Evolutionary conservation across 2,888 invertebrate genomes (phyloP).

Genomic region (Drosophila austrosaltans): DNA sequence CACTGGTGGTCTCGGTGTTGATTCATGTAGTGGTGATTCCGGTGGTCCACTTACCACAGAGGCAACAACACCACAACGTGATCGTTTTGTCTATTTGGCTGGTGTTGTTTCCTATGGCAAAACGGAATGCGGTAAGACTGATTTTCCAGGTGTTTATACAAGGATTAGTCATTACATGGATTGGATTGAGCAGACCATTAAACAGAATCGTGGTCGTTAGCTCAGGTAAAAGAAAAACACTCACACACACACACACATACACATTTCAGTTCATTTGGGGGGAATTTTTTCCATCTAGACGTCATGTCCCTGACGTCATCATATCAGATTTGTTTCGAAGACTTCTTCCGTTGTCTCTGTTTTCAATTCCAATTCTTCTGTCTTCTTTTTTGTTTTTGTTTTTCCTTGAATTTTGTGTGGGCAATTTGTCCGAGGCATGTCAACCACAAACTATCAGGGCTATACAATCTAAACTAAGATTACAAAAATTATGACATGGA

Average conservation of each 20-base stretch:
- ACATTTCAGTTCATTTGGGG: not conserved
- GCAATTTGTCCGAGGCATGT: conserved; percentile 8
- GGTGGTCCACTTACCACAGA: conserved; percentile 85
- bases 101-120: conserved; percentile 60
- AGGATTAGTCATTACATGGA: conserved; percentile 54
- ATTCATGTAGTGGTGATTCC: conserved; percentile 86
- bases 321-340: not conserved
- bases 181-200: conserved; percentile 57
- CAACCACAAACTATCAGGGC: conserved; percentile 8
- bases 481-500: conserved; percentile 6
- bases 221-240: not conserved
- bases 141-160: conserved; percentile 59
- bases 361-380: not conserved
- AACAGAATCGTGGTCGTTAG: conserved; percentile 27
- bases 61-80: conserved; percentile 21
- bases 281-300: not conserved
- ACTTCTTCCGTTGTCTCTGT: conserved; percentile 2
- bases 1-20: conserved; percentile 50
- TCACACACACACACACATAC: no score
- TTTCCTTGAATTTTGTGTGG: not conserved
- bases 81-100: conserved; percentile 53
- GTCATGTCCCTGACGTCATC: conserved; percentile 1
- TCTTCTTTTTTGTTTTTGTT: not conserved
- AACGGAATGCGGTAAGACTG: conserved; percentile 37
- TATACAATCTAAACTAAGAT: conserved; percentile 7